These are phyloP conservation scores for Phrynosoma blainvillii DNA, from an alignment of 2,113 vertebrate species.

Conservation along the genomic window DNA sequence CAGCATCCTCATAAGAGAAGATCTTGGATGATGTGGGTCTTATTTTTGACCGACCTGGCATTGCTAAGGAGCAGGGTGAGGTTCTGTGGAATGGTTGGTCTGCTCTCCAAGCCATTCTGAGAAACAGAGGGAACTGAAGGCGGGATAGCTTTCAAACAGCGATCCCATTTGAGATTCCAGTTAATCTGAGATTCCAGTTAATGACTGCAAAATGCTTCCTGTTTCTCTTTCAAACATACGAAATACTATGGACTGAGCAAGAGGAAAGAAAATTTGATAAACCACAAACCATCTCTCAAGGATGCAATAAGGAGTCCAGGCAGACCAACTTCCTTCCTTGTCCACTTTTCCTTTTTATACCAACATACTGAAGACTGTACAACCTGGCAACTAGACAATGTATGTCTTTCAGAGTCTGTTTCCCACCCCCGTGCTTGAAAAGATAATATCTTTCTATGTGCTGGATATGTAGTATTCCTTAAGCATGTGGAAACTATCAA, in stretches of 20 bases:
- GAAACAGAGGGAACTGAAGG: no score
- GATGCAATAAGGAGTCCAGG: neutral
- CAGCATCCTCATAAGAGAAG: no score
- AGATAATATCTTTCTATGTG: no score
- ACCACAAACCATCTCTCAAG: neutral
- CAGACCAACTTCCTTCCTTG: neutral
- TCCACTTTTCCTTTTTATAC: neutral
- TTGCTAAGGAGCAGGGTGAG: no score
- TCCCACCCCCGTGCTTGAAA: no score
- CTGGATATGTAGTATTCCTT: neutral
- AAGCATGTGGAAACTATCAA: neutral
- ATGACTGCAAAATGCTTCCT: neutral
- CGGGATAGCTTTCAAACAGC: no score
- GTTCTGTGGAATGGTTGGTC: no score
- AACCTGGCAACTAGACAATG: neutral
- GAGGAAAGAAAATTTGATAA: neutral
- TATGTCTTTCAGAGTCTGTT: neutral
- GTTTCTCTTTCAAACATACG: neutral
- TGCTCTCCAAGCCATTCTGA: no score
- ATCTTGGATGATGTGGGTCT: no score
- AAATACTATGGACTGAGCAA: neutral
- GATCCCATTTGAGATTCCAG: no score
- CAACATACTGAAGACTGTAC: neutral
- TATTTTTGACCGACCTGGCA: no score
- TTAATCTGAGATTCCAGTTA: neutral